phyloP scores from a whole-genome alignment of 2,113 vertebrate species.

The Burhinus oedicnemus region DNA sequence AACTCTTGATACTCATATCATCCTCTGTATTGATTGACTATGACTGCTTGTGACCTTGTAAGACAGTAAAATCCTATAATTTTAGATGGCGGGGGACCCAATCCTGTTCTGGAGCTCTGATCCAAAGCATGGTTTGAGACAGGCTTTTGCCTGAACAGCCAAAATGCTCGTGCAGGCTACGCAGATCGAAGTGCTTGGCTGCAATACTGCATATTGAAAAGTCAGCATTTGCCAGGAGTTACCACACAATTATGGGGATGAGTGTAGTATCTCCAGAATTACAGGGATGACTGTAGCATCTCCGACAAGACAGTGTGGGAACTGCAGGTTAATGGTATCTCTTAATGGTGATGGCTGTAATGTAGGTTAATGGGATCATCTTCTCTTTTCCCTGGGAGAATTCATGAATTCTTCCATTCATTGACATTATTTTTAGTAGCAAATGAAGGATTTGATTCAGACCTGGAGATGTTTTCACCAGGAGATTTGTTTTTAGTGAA shows the following conservation, averaged over 20 bases:
- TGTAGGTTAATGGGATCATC: conserved; percentile 64
- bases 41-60: not conserved
- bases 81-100: not conserved
- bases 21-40: not conserved
- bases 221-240: not conserved
- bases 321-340: conserved; percentile 48
- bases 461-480: not conserved
- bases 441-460: not conserved
- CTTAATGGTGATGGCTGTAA: conserved; percentile 46
- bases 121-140: not conserved
- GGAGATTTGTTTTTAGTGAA: not conserved
- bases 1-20: not conserved
- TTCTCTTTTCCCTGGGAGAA: conserved; percentile 56
- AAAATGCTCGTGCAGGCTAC: not conserved
- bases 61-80: not conserved
- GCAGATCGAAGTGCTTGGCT: not conserved
- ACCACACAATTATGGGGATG: not conserved
- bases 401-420: conserved; percentile 46
- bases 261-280: not conserved
- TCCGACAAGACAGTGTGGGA: not conserved
- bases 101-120: not conserved
- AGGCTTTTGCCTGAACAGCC: not conserved
- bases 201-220: not conserved
- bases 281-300: not conserved
- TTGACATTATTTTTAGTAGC: conserved; percentile 51